Percentiles rank a stretch among this genome's conserved stretches.
phyloP scores from a whole-genome alignment of 2,888 invertebrate genomes.

The Diaphora mendica region DNA sequence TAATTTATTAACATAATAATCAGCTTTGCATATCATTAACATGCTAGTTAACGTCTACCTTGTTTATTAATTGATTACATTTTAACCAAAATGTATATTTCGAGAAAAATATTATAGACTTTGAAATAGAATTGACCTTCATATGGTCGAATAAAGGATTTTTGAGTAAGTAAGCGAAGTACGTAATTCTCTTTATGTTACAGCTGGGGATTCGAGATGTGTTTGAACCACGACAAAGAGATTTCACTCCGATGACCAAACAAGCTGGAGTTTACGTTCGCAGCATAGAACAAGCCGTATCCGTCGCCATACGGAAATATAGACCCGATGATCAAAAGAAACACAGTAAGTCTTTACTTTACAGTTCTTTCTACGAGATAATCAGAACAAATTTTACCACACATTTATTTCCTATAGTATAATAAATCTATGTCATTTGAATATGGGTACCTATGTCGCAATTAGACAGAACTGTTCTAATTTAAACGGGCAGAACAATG shows the following conservation, averaged over 20 bases:
- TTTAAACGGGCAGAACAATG: background rate
- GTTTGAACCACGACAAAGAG: slow-evolving; percentile 92
- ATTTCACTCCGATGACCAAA: slow-evolving; percentile 92
- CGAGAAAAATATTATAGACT: background rate
- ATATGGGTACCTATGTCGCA: background rate
- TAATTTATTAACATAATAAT: slow-evolving; percentile 46
- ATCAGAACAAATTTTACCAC: background rate
- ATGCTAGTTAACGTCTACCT: slow-evolving; percentile 13
- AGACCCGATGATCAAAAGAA: slow-evolving; percentile 85
- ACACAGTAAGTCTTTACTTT: slow-evolving; percentile 71
- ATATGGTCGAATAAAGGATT: slow-evolving; percentile 19
- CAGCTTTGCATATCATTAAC: slow-evolving; percentile 27
- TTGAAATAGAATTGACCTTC: slow-evolving; percentile 1
- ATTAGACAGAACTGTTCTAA: slow-evolving; percentile 2
- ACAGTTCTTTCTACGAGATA: background rate
- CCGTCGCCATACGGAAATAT: slow-evolving; percentile 93
- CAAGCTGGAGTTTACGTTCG: slow-evolving; percentile 92
- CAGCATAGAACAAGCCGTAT: slow-evolving; percentile 94
- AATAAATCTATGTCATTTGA: too few species aligned
- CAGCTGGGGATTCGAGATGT: slow-evolving; percentile 92
- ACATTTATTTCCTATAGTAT: background rate
- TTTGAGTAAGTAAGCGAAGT: slow-evolving; percentile 4
- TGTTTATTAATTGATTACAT: background rate
- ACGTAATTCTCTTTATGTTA: slow-evolving; percentile 23
- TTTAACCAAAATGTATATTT: background rate